These are phyloP conservation scores for Melanaphis sacchari DNA, from an alignment of 1,140 invertebrate species.

Conservation along the genomic window DNA sequence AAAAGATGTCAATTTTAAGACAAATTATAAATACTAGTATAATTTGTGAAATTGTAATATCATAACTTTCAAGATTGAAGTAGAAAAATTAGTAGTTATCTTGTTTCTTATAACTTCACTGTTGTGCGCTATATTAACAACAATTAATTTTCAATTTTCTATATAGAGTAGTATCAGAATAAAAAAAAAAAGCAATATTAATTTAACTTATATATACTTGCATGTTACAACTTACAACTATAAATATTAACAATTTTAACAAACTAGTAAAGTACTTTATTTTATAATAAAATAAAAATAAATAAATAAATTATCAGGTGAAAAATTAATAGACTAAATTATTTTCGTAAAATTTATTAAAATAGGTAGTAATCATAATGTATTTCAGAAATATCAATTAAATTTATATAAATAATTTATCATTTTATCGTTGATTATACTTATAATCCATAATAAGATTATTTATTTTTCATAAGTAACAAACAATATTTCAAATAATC, in stretches of 20 bases:
- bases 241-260: too few species aligned
- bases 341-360: too few species aligned
- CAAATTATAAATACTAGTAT: not conserved
- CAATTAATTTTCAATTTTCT: not conserved
- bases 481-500: not conserved
- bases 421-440: not conserved
- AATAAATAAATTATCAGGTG: too few species aligned
- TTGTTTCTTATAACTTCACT: not conserved
- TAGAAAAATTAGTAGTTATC: not conserved
- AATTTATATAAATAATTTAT: too few species aligned
- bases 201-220: too few species aligned
- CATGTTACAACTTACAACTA: too few species aligned
- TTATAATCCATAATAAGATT: not conserved
- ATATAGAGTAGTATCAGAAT: not conserved
- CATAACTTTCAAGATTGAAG: not conserved
- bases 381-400: too few species aligned
- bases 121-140: not conserved
- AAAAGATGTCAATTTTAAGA: not conserved
- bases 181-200: not conserved
- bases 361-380: too few species aligned
- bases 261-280: too few species aligned
- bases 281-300: too few species aligned
- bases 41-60: not conserved
- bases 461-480: too few species aligned
- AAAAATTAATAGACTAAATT: too few species aligned